phyloP scores from a whole-genome alignment of 2,888 invertebrate genomes.

The Acrobasis suavella region DNA sequence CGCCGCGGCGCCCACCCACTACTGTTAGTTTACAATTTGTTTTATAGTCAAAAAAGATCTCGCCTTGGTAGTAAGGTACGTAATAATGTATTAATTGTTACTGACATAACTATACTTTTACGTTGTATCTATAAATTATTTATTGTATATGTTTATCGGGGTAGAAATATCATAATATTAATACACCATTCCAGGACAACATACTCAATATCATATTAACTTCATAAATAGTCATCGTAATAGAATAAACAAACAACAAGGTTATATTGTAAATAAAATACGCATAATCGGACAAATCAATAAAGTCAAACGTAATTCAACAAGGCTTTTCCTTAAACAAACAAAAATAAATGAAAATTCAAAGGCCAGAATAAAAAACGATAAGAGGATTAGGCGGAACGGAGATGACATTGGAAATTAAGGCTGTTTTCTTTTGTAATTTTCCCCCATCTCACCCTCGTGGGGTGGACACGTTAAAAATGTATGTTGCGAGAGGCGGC shows the following conservation, averaged over 20 bases:
- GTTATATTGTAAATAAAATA: slow-evolving; percentile 30
- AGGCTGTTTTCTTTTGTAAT: slow-evolving; percentile 83
- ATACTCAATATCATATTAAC: slow-evolving; percentile 17
- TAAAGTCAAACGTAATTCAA: slow-evolving; percentile 52
- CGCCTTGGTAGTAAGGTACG: no score
- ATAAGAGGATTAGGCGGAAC: slow-evolving; percentile 81
- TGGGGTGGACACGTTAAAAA: slow-evolving; percentile 71
- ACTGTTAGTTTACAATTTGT: no score
- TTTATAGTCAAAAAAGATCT: no score
- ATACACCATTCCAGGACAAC: background rate
- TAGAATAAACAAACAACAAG: slow-evolving; percentile 16
- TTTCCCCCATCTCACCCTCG: slow-evolving; percentile 73
- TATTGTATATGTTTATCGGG: no score
- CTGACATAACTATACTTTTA: no score
- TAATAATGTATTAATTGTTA: no score
- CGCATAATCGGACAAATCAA: slow-evolving; percentile 55
- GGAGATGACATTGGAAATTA: slow-evolving; percentile 83
- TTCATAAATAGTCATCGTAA: slow-evolving; percentile 21
- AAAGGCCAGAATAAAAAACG: slow-evolving; percentile 80
- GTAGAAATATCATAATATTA: background rate
- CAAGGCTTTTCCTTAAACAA: slow-evolving; percentile 75
- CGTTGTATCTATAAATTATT: no score
- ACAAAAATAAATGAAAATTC: slow-evolving; percentile 82
- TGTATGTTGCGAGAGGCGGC: slow-evolving; percentile 69
- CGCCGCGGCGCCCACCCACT: no score